Evolutionary conservation across 2,113 vertebrate genomes (phyloP).

Genomic region (Anthoscopus minutus): DNA sequence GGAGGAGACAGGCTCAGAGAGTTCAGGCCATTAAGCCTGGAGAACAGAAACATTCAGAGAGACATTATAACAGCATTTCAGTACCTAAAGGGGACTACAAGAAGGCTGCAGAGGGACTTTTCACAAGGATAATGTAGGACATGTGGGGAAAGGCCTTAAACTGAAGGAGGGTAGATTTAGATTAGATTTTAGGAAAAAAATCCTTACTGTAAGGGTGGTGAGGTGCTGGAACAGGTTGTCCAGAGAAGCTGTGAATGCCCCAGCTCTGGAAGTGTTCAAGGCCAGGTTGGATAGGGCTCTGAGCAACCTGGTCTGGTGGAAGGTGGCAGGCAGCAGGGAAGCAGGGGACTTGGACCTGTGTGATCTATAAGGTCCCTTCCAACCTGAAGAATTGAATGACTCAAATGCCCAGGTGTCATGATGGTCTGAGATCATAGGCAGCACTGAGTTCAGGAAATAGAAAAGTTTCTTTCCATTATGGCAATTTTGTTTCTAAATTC

Average conservation of each 20-base stretch:
- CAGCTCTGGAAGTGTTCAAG: not conserved
- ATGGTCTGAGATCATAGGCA: not conserved
- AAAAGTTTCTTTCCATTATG: not conserved
- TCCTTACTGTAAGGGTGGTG: not conserved
- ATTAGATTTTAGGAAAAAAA: not conserved
- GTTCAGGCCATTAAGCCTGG: not conserved
- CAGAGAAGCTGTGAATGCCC: not conserved
- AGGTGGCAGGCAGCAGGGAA: not conserved
- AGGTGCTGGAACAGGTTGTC: not conserved
- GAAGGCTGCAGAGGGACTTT: not conserved
- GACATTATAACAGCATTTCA: not conserved
- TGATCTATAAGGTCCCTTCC: not conserved
- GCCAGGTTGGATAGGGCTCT: not conserved
- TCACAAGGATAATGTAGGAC: too few relatives aligned
- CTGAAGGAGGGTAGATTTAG: not conserved
- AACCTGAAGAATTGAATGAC: not conserved
- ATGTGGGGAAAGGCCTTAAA: not conserved
- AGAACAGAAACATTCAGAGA: not conserved
- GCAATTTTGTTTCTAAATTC: not conserved
- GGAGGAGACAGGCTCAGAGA: not conserved
- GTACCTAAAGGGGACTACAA: not conserved
- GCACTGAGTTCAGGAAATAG: not conserved
- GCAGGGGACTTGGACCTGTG: not conserved
- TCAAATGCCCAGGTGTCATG: not conserved
- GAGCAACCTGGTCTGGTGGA: not conserved